Percentiles rank a stretch among this genome's conserved stretches.
These are phyloP conservation scores for Drosophila prostipennis DNA, from an alignment of 2,888 invertebrate genomes.

Conservation along the genomic window DNA sequence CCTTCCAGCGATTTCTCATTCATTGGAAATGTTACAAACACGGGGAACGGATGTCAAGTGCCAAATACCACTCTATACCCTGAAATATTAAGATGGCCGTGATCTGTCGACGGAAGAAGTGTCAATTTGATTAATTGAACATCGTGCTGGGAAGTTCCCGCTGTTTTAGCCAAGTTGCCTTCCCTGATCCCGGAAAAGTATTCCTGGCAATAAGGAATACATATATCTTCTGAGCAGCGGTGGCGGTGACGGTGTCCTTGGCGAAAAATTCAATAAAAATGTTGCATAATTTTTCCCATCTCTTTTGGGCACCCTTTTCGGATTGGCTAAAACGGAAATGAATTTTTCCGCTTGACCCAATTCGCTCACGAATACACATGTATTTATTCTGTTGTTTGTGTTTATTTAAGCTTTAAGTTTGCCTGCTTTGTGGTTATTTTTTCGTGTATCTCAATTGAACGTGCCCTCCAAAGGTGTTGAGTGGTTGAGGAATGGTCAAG, in stretches of 20 bases:
- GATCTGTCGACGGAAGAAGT: slow-evolving; percentile 51
- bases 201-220: not conserved
- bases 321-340: slow-evolving; percentile 57
- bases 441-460: slow-evolving; percentile 14
- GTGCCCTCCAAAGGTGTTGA: slow-evolving; percentile 2
- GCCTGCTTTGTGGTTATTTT: slow-evolving; percentile 9
- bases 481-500: too few species aligned
- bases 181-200: not conserved
- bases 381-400: slow-evolving; percentile 9
- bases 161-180: slow-evolving; percentile 7
- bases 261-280: slow-evolving; percentile 28
- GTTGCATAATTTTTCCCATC: slow-evolving; percentile 28
- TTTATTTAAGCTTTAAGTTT: slow-evolving; percentile 28
- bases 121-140: slow-evolving; percentile 68
- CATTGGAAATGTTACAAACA: slow-evolving; percentile 16
- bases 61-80: slow-evolving; percentile 24
- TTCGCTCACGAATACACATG: slow-evolving; percentile 17
- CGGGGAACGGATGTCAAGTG: slow-evolving; percentile 31
- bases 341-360: slow-evolving; percentile 65
- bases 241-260: too few species aligned
- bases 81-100: slow-evolving; percentile 26
- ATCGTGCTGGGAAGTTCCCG: slow-evolving; percentile 38
- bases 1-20: slow-evolving; percentile 32
- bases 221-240: slow-evolving; percentile 3
- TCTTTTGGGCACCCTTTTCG: not conserved